Evolutionary conservation across 2,888 invertebrate genomes (phyloP), one percentile per base, ranked within the genome.

Genomic region (Platycheirus albimanus): DNA sequence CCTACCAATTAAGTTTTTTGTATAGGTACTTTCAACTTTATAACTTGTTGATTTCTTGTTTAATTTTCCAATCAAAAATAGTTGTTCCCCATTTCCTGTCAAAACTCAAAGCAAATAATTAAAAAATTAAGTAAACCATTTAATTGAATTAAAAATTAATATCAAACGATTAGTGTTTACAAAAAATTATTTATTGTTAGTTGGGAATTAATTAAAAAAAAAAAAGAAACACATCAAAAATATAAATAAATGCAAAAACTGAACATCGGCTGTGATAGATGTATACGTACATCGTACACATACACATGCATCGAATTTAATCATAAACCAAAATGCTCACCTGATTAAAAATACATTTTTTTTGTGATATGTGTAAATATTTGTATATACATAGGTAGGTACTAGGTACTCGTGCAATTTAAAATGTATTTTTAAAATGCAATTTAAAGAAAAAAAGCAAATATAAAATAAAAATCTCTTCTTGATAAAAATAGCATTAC

Each of bases 381-480:
- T 61, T 19, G 52, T 54, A 15, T 54, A 3, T 47, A 45, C 28
- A 13, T 19, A 17, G 45, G 19, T 36, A 20, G 8, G 6, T 51
- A 69, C 69, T 69, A 74, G 74, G 61, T 63, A 30, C 54, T 33
- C 3, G 54, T 54, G 71, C 80, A 76, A 66, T 81, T 76, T 76
- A 81, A 75, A 80, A 75, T 75, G 56, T 75, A 81, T 76, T 76
- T 78, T 81, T 72, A 61, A 76, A 81, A 81, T 71, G 66, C 61
- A 71, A 66, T 81, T 81, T 71, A 67, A 76, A 75, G 30, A 51
- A 49, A 49, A 15, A 43, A 61, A 43, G 38, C 13, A 54, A 11
- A 13, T 13, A 30, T 15, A n/a, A n/a, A 17, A 45, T 45, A 17
- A 45, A 61, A 61, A 20, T n/a, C n/a, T n/a, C n/a, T n/a, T n/a